Base-by-base conservation (phyloP, 2,888 invertebrate genomes). In the Eudemis profundana region DNA sequence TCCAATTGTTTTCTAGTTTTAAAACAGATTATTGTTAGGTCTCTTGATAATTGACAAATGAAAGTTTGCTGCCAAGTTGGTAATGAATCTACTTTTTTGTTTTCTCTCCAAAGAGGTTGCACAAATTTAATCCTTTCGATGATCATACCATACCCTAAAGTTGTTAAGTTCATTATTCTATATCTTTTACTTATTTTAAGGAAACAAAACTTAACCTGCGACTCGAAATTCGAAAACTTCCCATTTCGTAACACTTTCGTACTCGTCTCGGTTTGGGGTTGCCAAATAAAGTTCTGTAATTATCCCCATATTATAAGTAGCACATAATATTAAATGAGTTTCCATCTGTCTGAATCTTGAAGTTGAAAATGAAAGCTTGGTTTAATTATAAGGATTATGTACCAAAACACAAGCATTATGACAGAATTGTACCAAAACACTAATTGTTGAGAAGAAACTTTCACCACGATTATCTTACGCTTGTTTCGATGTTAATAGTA, bases 1-100 rank as follows among this genome's bases (percentile, higher is more conserved):
- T 29, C 14, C 40, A 54, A 40, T 33, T 33, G 33, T 29, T 29
- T 57, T 57, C 17, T 44, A 44, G 56, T 29, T 46, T 57, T 29
- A 8, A 44, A 56, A n/a, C n/a, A n/a, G n/a, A n/a, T n/a, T n/a
- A n/a, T n/a, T n/a, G n/a, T n/a, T n/a, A n/a, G n/a, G n/a, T n/a
- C n/a, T n/a, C n/a, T n/a, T n/a, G n/a, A n/a, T n/a, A n/a, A n/a
- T n/a, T n/a, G n/a, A n/a, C n/a, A 42, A 42, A 56, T 19, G 29
- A 27, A 56, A 33, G n/a, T n/a, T n/a, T n/a, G n/a, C n/a, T n/a
- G n/a, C n/a, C n/a, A n/a, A n/a, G n/a, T n/a, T n/a, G n/a, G n/a
- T n/a, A n/a, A n/a, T n/a, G n/a, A n/a, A n/a, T n/a, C n/a, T n/a
- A n/a, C n/a, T n/a, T n/a, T n/a, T n/a, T n/a, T n/a, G n/a, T n/a